phyloP scores from a whole-genome alignment of 2,888 invertebrate species.

The Arctia plantaginis region DNA sequence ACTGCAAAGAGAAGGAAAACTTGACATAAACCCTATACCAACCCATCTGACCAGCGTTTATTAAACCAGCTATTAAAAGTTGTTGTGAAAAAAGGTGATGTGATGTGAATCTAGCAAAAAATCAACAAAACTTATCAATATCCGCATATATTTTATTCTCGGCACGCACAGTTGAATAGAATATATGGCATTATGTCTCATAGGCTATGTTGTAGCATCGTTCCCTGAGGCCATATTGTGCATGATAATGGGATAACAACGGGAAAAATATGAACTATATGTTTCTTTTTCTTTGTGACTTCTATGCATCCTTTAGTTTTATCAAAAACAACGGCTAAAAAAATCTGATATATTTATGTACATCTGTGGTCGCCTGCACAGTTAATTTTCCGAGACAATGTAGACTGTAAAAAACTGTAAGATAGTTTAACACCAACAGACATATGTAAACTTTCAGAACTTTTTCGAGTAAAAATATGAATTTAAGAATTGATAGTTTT shows the following conservation, averaged over 20 bases:
- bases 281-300: constrained; percentile 12
- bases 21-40: too few relatives aligned
- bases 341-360: not conserved
- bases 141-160: not conserved
- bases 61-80: too few relatives aligned
- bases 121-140: not conserved
- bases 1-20: too few relatives aligned
- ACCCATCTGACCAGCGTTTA: too few relatives aligned
- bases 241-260: constrained; percentile 26
- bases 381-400: not conserved
- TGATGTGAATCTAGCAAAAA: too few relatives aligned
- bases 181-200: constrained; percentile 1
- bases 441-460: too few relatives aligned
- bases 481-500: too few relatives aligned
- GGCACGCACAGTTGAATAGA: not conserved
- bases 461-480: not conserved
- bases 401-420: not conserved
- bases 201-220: constrained; percentile 13
- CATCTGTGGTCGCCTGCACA: not conserved
- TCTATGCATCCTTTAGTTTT: constrained; percentile 8
- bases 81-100: too few relatives aligned
- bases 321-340: constrained; percentile 7
- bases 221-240: constrained; percentile 26
- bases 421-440: not conserved
- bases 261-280: constrained; percentile 9